phyloP scores from a whole-genome alignment of 2,888 invertebrate genomes.

The Drosophila stalkeri region DNA sequence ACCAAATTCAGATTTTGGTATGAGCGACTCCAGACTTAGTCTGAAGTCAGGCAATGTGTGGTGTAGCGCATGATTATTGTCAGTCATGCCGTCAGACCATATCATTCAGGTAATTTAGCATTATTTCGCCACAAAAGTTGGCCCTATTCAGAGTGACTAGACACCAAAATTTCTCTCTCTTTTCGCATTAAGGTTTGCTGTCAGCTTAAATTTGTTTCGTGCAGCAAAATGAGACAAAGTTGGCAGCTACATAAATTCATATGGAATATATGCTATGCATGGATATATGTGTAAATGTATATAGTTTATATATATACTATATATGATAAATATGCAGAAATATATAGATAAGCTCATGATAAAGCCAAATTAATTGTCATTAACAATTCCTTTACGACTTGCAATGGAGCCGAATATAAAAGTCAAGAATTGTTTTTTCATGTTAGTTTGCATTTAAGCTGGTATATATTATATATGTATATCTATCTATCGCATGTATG shows the following conservation, averaged over 20 bases:
- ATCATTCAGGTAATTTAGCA: constrained; percentile 57
- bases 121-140: constrained; percentile 58
- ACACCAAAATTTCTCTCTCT: not conserved
- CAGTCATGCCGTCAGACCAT: constrained; percentile 49
- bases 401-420: constrained; percentile 7
- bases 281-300: not conserved
- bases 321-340: constrained; percentile 3
- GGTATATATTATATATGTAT: constrained; percentile 4
- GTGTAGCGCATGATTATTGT: constrained; percentile 32
- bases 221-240: constrained; percentile 55
- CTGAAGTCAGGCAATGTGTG: constrained; percentile 35
- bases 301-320: constrained; percentile 4
- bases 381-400: constrained; percentile 10
- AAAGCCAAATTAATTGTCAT: constrained; percentile 43
- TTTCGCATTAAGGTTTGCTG: constrained; percentile 19
- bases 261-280: constrained; percentile 13
- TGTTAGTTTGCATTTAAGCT: constrained; percentile 41
- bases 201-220: constrained; percentile 51
- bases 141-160: constrained; percentile 15
- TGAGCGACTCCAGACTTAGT: not conserved
- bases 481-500: constrained; percentile 47
- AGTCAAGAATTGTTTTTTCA: constrained; percentile 24
- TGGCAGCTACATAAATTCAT: constrained; percentile 36
- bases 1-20: constrained; percentile 19
- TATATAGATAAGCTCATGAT: constrained; percentile 40